phyloP scores from a whole-genome alignment of 2,797 vertebrate genomes.

The Hemitrygon akajei region DNA sequence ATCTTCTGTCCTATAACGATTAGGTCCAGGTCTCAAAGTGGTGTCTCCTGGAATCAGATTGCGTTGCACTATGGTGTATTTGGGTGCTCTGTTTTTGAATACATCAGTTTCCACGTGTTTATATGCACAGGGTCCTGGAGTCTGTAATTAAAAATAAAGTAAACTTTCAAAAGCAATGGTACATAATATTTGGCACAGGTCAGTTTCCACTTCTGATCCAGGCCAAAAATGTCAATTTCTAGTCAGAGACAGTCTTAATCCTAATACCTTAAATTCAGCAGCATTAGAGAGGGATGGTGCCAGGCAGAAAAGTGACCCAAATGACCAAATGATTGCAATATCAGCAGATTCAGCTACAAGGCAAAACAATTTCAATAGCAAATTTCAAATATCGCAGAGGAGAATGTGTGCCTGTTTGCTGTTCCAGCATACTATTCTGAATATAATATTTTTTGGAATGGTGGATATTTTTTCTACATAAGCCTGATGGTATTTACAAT shows the following conservation, averaged over 20 bases:
- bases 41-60: neutral
- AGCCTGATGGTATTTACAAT: neutral
- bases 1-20: neutral
- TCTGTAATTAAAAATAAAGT: neutral
- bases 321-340: neutral
- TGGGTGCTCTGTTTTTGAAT: neutral
- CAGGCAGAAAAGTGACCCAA: neutral
- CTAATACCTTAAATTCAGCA: neutral
- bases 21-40: conserved; percentile 13
- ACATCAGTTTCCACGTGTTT: neutral
- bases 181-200: too few species aligned
- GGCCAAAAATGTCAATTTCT: neutral
- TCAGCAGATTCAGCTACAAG: neutral
- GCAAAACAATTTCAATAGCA: neutral
- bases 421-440: neutral
- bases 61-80: conserved; percentile 8
- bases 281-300: neutral
- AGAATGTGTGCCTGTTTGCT: neutral
- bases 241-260: neutral
- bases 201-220: neutral
- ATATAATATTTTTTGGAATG: neutral
- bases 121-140: conserved; percentile 20
- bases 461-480: neutral
- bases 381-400: neutral
- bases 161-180: neutral